Evolutionary conservation across 1,140 invertebrate genomes (phyloP).

Genomic region (Agrypnia vestita): DNA sequence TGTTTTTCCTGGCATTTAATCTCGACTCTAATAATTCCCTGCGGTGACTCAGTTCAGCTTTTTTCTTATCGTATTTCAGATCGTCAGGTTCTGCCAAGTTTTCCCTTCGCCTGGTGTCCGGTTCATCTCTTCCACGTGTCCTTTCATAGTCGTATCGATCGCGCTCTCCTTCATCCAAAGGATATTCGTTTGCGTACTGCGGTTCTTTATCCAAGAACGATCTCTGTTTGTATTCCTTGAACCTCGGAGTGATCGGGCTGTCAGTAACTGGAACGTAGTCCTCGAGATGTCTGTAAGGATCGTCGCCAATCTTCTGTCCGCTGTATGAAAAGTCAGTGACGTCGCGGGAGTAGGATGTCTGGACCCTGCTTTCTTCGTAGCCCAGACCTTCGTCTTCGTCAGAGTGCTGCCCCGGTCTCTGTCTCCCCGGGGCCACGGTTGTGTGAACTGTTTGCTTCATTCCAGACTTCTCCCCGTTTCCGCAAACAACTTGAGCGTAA

Average conservation of each 20-base stretch:
- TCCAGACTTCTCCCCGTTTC: constrained; percentile 66
- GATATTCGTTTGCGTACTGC: constrained; percentile 69
- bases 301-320: constrained; percentile 65
- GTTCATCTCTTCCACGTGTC: constrained; percentile 78
- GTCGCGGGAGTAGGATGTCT: constrained; percentile 61
- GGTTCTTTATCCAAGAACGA: constrained; percentile 71
- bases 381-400: constrained; percentile 86
- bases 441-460: constrained; percentile 75
- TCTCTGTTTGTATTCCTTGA: constrained; percentile 68
- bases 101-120: constrained; percentile 76
- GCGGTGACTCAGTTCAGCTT: constrained; percentile 79
- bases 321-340: constrained; percentile 66
- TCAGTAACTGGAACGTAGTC: constrained; percentile 65
- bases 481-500: constrained; percentile 83
- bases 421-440: constrained; percentile 66
- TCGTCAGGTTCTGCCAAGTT: constrained; percentile 65
- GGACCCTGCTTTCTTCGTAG: constrained; percentile 73
- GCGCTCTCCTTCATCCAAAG: constrained; percentile 42
- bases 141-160: constrained; percentile 69
- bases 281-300: constrained; percentile 64
- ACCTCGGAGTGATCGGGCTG: constrained; percentile 69
- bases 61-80: constrained; percentile 57
- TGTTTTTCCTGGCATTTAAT: constrained; percentile 75
- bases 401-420: constrained; percentile 72
- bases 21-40: constrained; percentile 83